Evolutionary conservation across 1,140 invertebrate species (phyloP), one percentile per base, ranked within the genome.

Genomic region (Zaprionus gabonicus): DNA sequence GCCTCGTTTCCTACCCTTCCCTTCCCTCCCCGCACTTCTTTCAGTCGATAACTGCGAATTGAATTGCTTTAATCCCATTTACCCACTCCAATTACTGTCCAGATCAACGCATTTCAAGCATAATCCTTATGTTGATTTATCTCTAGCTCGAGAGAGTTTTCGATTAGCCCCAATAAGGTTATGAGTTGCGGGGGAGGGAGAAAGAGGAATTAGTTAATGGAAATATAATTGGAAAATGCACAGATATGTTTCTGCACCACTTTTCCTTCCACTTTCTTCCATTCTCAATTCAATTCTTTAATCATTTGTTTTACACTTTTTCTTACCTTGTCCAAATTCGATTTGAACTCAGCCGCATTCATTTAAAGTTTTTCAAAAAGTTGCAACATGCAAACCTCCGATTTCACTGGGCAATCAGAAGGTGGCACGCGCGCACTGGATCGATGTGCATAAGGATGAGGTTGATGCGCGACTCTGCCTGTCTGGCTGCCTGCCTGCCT

Each of bases 21-120:
- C 23, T 23, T 15, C 15, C 27, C 55, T 38, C 13, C 15, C 15
- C 17, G 0, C 25, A 28, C 15, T 23, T 15, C 23, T 23, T n/a
- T 10, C 17, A 49, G 23, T 57, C 70, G 64, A 72, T 72, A 58
- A 67, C 49, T 58, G 34, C 41, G 25, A 57, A 66, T 66, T 55
- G 63, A 36, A 58, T 58, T 65, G 60, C 62, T 65, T 57, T 72
- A 72, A 67, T 72, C 70, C 63, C 9, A 72, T 59, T 67, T 51
- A 46, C 31, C 36, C 41, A 55, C 58, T 51, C 56, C 31, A 57
- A 38, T 59, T 41, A 23, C 10, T 34, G 31, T 34, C 36, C 62
- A 53, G 34, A 25, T 41, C 28, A 56, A 53, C 69, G 31, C 36
- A 28, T 25, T 55, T 27, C 12, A 9, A 7, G 63, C 20, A 25